phyloP scores from a whole-genome alignment of 2,888 invertebrate species.

The Calameuta pallipes region DNA sequence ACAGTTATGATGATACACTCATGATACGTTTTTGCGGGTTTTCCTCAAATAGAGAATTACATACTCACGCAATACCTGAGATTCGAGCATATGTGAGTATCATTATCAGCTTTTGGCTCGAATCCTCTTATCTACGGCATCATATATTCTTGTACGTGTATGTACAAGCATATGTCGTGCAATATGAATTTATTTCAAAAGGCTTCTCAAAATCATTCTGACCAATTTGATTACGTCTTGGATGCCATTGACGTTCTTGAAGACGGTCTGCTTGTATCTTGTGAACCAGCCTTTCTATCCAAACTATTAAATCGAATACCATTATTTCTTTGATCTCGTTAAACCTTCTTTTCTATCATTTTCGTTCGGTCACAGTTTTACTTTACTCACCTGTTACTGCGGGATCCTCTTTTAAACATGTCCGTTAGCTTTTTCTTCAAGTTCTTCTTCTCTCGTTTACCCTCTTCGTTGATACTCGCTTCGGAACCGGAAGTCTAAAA shows the following conservation, averaged over 20 bases:
- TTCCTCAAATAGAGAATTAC: not conserved
- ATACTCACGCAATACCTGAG: not conserved
- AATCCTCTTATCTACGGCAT: not conserved
- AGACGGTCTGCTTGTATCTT: conserved; percentile 55
- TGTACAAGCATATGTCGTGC: not conserved
- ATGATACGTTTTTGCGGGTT: not conserved
- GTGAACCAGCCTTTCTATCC: conserved; percentile 51
- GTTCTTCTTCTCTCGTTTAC: conserved; percentile 73
- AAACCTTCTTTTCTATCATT: not conserved
- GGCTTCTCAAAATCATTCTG: not conserved
- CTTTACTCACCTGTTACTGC: conserved; percentile 74
- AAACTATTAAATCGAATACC: conserved; percentile 33
- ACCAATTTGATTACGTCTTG: conserved; percentile 34
- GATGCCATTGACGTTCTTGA: conserved; percentile 57
- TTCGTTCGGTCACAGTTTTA: not conserved
- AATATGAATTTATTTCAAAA: not conserved
- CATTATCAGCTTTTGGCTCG: too few species aligned
- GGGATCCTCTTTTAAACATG: conserved; percentile 82
- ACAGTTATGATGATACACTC: not conserved
- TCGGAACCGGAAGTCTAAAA: conserved; percentile 61
- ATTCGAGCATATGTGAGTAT: not conserved
- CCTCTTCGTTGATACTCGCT: conserved; percentile 55
- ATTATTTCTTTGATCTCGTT: not conserved
- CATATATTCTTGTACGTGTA: not conserved
- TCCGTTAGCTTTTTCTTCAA: conserved; percentile 83